Evolutionary conservation across 2,113 vertebrate species (phyloP), one percentile per base, ranked within the genome.

Genomic region (Carassius gibelio): DNA sequence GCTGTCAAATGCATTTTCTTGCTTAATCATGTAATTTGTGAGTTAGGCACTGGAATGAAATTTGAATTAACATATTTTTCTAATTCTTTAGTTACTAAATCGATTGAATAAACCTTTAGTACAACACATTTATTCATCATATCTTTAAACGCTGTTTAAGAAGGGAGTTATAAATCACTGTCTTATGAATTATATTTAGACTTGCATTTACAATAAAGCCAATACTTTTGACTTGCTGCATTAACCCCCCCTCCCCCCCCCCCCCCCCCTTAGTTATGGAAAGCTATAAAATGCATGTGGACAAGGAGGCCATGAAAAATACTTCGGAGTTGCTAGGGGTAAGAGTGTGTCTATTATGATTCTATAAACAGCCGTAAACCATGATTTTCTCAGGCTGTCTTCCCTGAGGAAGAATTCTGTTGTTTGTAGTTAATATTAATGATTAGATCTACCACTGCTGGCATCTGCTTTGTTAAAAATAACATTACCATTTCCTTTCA

Each of bases 271-370:
- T 88, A 98, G 98, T 93, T 78, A 97, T 98, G 97, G 98, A 98
- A 92, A 97, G 92, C 71, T 94, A 95, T 71, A 88, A 64, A 89
- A 95, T 98, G 83, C 92, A 92, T 3, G 95, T 98, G 91, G 93
- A 97, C 91, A 94, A 93, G 86, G 95, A 95, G 26, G 95, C 96
- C 64, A 90, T 97, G 71, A 94, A 94, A 88, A 95, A 89, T 91
- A 97, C 94, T 2, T 98, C 98, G 36, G 93, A 95, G 15, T 92
- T 98, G 86, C 93, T 98, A 6, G 96, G 94, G 95, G 97, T 99
- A 91, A 92, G 57, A 42, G 45, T 84, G 64, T 79, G 75, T 76
- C 48, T 50, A 50, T 8, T 66, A 14, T 69, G 48, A 26, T 76
- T 57, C 23, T 21, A 50, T 23, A 59, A 64, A 19, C 2, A 45